Evolutionary conservation across 2,113 vertebrate species (phyloP), one percentile per base, ranked within the genome.

Genomic region (Grammomys dolichurus): DNA sequence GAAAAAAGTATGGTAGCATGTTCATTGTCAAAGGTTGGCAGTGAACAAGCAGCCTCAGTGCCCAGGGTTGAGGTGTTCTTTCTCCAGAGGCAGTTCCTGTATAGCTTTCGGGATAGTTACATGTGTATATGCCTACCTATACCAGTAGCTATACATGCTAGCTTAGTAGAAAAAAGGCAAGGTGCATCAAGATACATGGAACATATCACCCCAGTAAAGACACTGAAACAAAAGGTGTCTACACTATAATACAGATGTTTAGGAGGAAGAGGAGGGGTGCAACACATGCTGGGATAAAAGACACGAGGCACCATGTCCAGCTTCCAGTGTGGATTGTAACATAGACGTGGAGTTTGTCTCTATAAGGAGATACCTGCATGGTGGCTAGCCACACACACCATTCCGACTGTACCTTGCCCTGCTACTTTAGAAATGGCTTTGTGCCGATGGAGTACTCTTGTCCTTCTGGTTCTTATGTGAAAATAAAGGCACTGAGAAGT

Each of bases 401-500:
- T 63, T 85, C 43, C 51, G n/a, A 91, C 43, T 26, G 72, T 77
- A 58, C n/a, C 76, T 33, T n/a, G 33, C 28, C 40, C 9, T 31
- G 51, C 22, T 63, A 63, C 46, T 89, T 78, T 72, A 48, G 85
- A 72, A 51, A 65, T 14, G 19, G 24, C 89, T 95, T 93, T 46
- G 51, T 54, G 46, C 36, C 17, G 14, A n/a, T 2, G 40, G 69
- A 26, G 22, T 26, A 9, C 43, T 76, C 43, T 78, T 89, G n/a
- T 43, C 31, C 4, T 31, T 89, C 28, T 90, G 80, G 13, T 20
- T 78, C 20, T 58, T 54, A 90, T 54, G 95, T 93, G 89, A 84
- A 91, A 96, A 89, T 40, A 90, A 87, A 97, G 46, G 7, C 24
- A 63, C 40, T 91, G 76, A 87, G 78, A 95, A 95, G 58, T 40